Conservation (phyloP, 1,140 invertebrate species). For the Drosophila bipectinata region DNA sequence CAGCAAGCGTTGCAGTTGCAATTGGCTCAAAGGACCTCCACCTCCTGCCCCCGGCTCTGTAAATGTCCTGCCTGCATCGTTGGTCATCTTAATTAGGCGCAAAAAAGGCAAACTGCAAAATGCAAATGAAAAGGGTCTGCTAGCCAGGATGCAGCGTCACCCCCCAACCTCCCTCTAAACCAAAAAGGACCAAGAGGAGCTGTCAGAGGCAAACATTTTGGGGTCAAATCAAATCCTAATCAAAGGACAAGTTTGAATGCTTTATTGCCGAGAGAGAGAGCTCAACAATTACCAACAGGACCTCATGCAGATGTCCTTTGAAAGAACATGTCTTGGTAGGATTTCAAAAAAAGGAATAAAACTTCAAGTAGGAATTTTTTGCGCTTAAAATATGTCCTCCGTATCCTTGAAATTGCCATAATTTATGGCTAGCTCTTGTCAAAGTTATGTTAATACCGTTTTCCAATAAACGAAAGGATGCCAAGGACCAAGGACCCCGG, state of each 20-base stretch:
- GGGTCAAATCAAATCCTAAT: slow-evolving; percentile 52
- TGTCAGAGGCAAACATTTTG: slow-evolving; percentile 47
- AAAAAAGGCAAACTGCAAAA: slow-evolving; percentile 53
- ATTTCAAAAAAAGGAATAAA: background rate
- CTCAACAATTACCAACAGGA: background rate
- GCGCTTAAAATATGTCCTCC: too few relatives aligned
- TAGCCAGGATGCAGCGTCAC: background rate
- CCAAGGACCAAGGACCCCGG: too few relatives aligned
- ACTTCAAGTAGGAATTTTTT: background rate
- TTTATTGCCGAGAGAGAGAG: background rate
- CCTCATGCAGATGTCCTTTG: background rate
- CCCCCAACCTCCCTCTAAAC: background rate
- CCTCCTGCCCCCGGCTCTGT: background rate
- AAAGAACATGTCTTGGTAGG: background rate
- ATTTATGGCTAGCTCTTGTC: slow-evolving; percentile 23
- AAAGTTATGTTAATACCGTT: slow-evolving; percentile 24
- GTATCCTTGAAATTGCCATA: background rate
- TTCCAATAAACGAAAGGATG: slow-evolving; percentile 1
- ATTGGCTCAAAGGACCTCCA: slow-evolving; percentile 22
- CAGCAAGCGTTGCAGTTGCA: background rate
- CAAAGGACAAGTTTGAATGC: slow-evolving; percentile 8
- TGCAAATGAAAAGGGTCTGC: slow-evolving; percentile 47
- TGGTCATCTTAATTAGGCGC: slow-evolving; percentile 57
- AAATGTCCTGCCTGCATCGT: slow-evolving; percentile 30
- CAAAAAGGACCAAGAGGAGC: slow-evolving; percentile 8